Conservation (phyloP, 2,888 invertebrate species). For the Oasisia sp. region DNA sequence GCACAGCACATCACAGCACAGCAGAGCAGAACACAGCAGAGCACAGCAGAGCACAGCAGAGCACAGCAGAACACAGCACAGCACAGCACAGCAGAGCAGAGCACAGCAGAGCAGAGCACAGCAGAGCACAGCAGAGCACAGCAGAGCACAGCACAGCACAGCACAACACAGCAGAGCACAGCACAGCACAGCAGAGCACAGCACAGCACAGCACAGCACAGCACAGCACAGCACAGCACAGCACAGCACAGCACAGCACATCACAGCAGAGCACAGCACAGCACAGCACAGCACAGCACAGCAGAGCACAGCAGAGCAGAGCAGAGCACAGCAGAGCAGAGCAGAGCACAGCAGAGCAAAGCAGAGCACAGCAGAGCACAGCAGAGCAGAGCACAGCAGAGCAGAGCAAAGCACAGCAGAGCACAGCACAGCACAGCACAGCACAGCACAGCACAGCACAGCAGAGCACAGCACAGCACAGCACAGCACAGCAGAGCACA, state of each 20-base stretch:
- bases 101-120: slow-evolving; percentile 1
- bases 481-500: too few relatives aligned
- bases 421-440: too few relatives aligned
- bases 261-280: too few relatives aligned
- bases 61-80: neutral
- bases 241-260: slow-evolving; percentile 29
- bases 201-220: slow-evolving; percentile 9
- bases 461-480: too few relatives aligned
- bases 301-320: too few relatives aligned
- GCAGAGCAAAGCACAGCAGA: too few relatives aligned
- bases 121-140: neutral
- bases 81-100: neutral
- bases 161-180: neutral
- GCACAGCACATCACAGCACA: neutral
- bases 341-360: too few relatives aligned
- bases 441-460: too few relatives aligned
- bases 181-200: slow-evolving; percentile 14
- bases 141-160: neutral
- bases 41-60: neutral
- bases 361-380: too few relatives aligned
- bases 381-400: too few relatives aligned
- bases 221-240: neutral
- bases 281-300: too few relatives aligned
- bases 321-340: too few relatives aligned
- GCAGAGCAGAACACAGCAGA: neutral